Base-by-base conservation (phyloP, 1,140 invertebrate species). In the Solenopsis invicta region DNA sequence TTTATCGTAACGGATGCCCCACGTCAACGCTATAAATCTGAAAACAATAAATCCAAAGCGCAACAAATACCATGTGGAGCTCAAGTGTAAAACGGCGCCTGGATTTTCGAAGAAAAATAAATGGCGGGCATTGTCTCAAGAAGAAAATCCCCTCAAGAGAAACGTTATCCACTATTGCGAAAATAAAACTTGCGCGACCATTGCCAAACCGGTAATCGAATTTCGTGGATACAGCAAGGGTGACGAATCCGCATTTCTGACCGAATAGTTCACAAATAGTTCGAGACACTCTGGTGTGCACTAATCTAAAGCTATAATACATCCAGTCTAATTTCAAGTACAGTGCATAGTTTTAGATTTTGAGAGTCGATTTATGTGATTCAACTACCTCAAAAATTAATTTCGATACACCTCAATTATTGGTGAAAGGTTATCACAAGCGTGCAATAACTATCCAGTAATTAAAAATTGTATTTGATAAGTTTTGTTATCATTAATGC, bases 31-130 rank as follows among this genome's bases (percentile, higher is more conserved):
- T 37, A 74, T 74, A 84, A 74, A 84, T 75, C n/a, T n/a, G 37
- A 61, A 74, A 82, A 74, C 71, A 75, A 75, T 74, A 84, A 62
- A 75, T 75, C 54, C 41, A 5, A 61, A n/a, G 52, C 24, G 48
- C 67, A 48, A 61, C 41, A 75, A 56, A 82, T 82, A 45, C 37
- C 6, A 18, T 13, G 67, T 29, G 50, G 37, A 71, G 50, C 77
- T 74, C 80, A 24, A 74, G 67, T 81, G 29, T 75, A 75, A 84
- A 75, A 75, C 18, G 69, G 41, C 24, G 21, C 45, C 56, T 24
- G 80, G 80, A 84, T 75, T 84, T 84, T 75, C 69, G 54, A 82
- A 82, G 80, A 84, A 61, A 84, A 84, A 84, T 84, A 84, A 84
- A 84, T 84, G 69, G 69, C 67, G 41, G 24, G 41, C 41, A 84